These are phyloP conservation scores for Periphyllus acericola DNA, from an alignment of 2,888 invertebrate genomes.

Conservation along the genomic window DNA sequence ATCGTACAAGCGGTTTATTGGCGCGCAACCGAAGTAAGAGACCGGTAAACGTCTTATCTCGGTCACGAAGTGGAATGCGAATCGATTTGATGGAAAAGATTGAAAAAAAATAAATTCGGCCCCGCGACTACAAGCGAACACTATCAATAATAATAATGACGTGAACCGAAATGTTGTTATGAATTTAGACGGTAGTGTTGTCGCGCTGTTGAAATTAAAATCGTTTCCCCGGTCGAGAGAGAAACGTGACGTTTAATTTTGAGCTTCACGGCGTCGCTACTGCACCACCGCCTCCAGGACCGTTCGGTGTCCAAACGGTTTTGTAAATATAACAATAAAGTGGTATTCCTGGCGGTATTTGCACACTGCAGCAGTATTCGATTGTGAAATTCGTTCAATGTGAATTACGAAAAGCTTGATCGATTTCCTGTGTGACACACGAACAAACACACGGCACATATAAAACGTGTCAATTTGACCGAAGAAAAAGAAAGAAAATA, in stretches of 20 bases:
- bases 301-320: not conserved
- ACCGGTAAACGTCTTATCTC: no score
- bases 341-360: not conserved
- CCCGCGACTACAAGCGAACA: no score
- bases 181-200: no score
- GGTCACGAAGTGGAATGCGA: no score
- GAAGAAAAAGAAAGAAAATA: not conserved
- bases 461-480: conserved; percentile 34
- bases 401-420: conserved; percentile 24
- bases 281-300: not conserved
- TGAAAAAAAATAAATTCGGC: no score
- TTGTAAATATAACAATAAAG: conserved; percentile 16
- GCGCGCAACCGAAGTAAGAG: no score
- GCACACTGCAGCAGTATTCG: not conserved
- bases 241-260: conserved; percentile 5
- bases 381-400: conserved; percentile 24
- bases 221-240: no score
- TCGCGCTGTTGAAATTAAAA: no score
- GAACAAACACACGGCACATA: conserved; percentile 12
- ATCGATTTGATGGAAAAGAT: no score
- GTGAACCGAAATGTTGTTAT: no score
- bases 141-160: no score
- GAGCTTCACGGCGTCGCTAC: not conserved
- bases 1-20: no score
- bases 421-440: conserved; percentile 28